Base-by-base conservation (phyloP, 2,888 invertebrate species). In the Drosophila colorata region DNA sequence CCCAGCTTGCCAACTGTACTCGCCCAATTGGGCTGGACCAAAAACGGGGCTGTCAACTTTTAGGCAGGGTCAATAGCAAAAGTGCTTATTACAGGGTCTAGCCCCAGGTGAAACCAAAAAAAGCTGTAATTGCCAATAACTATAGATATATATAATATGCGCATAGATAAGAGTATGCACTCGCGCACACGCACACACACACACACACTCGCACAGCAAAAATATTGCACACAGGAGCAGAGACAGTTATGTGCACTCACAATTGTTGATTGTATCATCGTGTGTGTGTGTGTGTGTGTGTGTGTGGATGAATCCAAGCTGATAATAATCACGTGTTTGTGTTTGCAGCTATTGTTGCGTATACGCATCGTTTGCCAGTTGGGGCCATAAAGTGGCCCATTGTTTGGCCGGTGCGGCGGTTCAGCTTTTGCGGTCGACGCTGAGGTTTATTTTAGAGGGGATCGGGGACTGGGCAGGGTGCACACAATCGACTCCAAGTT, bases 51-150 rank as follows among this genome's bases (percentile, higher is more conserved):
- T 7, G 28, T 28, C 28, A 28, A 9, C 9, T 48, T 48, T 75
- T 69, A 23, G 76, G 56, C 56, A 31, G 25, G 38, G 23, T 9
- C 9, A 33, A n/a, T 9, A 11, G 14, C 23, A 31, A 41, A 52
- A 41, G 8, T 37, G 47, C 38, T 46, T 38, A 59, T 68, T 68
- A 31, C 11, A 25, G 18, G 9, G 6, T 28, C 11, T 16, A 31
- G 47, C 33, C 47, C 18, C 37, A 57, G 38, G 46, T 53, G 47
- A 59, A 55, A 35, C 1, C 25, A 28, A 28, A 31, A 31, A 11
- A 31, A 31, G 40, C 57, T 48, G 55, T 61, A 75, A 79, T 79
- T 79, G 64, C 48, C 80, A 75, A 71, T 79, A 71, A 75, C 76
- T 56, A 52, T 63, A 51, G 66, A 70, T 70, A 60, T 66, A 63